Base-by-base conservation (phyloP, 2,113 vertebrate species). In the Myocastor coypus region DNA sequence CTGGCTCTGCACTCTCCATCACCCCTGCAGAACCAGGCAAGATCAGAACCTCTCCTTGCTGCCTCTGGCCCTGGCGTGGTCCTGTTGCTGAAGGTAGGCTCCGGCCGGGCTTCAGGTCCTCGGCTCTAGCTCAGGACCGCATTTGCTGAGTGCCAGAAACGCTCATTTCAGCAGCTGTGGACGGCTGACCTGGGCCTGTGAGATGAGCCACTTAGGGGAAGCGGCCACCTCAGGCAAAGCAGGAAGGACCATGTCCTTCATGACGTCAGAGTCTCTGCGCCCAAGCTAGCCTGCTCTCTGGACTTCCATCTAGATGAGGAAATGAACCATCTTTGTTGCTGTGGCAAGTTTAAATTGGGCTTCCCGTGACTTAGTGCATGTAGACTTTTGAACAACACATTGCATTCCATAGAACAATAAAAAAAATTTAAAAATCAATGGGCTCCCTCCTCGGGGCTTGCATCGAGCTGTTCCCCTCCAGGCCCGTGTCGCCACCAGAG, bases 371-470 rank as follows among this genome's bases (percentile, higher is more conserved):
- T 63, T 52, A 7, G 30, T 95, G 50, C 37, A 88, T 37, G 26
- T 42, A 77, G 32, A 52, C 68, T 82, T 94, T 75, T 75, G 40
- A 94, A 82, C 69, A 40, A 73, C 17, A 71, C 3, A 77, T 64
- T 71, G 61, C 92, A 63, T 97, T 91, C 55, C 73, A 57, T 63
- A 57, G 73, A 94, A 89, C 24, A 87, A 34, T 86, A 46, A 42
- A 82, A 95, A 78, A 52, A 7, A 52, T 52, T 52, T 17, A 59
- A 73, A 10, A 40, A 9, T 24, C n/a, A 20, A 7, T 20, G 5
- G 10, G 24, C 12, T 55, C 57, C 28, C 83, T 80, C 46, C 69
- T 32, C 0, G 11, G 57, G 57, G 4, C 55, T 75, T 1, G 24
- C n/a, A 19, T 30, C 46, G 84, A 69, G 32, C 17, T 1, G 12